Conservation (phyloP, 2,888 invertebrate species). For the Tanytarsus gracilentus region DNA sequence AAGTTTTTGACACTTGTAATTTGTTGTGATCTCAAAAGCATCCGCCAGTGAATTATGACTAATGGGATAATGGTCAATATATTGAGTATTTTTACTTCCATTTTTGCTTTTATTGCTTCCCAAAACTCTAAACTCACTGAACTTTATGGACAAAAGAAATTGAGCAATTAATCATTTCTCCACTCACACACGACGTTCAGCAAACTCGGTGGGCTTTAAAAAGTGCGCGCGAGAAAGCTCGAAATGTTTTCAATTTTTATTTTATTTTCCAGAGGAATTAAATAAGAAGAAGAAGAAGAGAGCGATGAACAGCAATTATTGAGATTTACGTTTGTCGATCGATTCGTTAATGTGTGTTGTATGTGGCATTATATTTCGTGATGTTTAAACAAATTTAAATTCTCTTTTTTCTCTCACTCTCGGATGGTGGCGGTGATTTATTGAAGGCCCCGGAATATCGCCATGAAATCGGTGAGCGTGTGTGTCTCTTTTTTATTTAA, state of each 20-base stretch:
- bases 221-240: no score
- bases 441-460: constrained; percentile 8
- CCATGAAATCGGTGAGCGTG: background rate
- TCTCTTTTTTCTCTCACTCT: background rate
- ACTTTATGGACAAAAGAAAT: constrained; percentile 14
- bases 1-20: constrained; percentile 9
- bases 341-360: background rate
- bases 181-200: background rate
- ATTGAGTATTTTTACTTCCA: no score
- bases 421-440: constrained; percentile 17
- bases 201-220: constrained; percentile 22
- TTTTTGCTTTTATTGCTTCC: no score
- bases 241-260: no score
- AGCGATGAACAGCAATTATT: constrained; percentile 15
- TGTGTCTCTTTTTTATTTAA: background rate
- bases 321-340: background rate
- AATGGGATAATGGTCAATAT: no score
- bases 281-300: background rate
- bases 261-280: no score
- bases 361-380: constrained; percentile 14
- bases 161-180: constrained; percentile 21
- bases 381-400: constrained; percentile 20
- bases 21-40: background rate
- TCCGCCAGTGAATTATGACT: no score
- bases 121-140: no score